Conservation (phyloP, 2,113 vertebrate genomes). For the Hemicordylus capensis region DNA sequence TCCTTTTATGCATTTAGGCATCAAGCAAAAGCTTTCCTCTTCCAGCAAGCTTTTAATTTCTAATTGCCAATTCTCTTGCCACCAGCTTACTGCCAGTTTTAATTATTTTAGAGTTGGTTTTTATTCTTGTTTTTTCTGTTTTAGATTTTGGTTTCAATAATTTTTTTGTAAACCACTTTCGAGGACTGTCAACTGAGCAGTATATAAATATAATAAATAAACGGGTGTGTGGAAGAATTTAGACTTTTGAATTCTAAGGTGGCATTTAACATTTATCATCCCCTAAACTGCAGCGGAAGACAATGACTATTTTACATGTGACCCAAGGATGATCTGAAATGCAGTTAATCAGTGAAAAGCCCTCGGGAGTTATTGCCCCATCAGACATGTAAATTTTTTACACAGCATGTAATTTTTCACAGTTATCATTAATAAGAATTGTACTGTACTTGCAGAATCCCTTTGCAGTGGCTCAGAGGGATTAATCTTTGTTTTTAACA, state of each 20-base stretch:
- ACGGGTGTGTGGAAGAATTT: too few species aligned
- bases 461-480: neutral
- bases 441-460: neutral
- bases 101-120: too few species aligned
- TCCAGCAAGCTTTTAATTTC: too few species aligned
- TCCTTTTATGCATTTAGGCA: neutral
- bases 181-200: too few species aligned
- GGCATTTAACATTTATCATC: constrained; percentile 26
- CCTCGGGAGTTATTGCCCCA: neutral
- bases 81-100: too few species aligned
- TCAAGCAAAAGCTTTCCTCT: too few species aligned
- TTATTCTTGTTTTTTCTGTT: too few species aligned
- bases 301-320: neutral
- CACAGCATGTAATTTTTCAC: constrained; percentile 15
- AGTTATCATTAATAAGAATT: neutral
- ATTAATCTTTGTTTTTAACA: neutral
- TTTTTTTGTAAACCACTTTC: too few species aligned
- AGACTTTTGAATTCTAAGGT: neutral
- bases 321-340: constrained; percentile 6
- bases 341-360: neutral
- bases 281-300: neutral
- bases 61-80: too few species aligned
- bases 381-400: too few species aligned
- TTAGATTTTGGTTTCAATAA: too few species aligned
- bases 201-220: too few species aligned